phyloP scores from a whole-genome alignment of 2,797 vertebrate genomes.

The Poliocrania exsul region DNA sequence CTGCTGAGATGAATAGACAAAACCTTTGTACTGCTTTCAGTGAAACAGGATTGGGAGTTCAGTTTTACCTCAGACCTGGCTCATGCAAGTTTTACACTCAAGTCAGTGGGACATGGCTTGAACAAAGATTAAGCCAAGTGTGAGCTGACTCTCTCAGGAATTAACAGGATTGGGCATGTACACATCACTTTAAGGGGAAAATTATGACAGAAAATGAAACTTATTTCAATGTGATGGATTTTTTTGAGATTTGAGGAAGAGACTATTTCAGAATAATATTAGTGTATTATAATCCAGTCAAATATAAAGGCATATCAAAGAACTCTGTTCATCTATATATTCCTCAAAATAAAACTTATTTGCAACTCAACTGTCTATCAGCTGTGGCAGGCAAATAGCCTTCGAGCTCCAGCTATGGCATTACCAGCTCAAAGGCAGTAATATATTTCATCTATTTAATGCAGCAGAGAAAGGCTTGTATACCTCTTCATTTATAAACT shows the following conservation, averaged over 20 bases:
- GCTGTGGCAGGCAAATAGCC: neutral
- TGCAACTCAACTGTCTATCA: neutral
- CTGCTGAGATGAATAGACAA: neutral
- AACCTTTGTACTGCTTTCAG: neutral
- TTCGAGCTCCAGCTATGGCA: neutral
- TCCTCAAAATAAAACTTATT: slow-evolving; percentile 33
- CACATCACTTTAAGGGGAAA: neutral
- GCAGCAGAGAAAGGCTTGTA: neutral
- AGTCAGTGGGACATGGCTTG: neutral
- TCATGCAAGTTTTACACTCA: neutral
- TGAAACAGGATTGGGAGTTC: neutral
- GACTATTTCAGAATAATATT: neutral
- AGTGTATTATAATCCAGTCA: neutral
- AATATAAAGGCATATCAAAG: neutral
- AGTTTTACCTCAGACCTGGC: neutral
- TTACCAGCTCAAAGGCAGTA: neutral
- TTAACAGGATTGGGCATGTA: neutral
- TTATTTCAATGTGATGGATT: neutral
- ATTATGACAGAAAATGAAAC: neutral
- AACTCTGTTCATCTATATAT: neutral
- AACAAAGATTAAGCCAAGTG: neutral
- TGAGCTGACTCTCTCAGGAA: neutral
- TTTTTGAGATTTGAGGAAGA: neutral
- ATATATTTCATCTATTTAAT: slow-evolving; percentile 31
- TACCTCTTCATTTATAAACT: neutral